Conservation (phyloP, 2,113 vertebrate genomes). For the Rhombomys opimus region DNA sequence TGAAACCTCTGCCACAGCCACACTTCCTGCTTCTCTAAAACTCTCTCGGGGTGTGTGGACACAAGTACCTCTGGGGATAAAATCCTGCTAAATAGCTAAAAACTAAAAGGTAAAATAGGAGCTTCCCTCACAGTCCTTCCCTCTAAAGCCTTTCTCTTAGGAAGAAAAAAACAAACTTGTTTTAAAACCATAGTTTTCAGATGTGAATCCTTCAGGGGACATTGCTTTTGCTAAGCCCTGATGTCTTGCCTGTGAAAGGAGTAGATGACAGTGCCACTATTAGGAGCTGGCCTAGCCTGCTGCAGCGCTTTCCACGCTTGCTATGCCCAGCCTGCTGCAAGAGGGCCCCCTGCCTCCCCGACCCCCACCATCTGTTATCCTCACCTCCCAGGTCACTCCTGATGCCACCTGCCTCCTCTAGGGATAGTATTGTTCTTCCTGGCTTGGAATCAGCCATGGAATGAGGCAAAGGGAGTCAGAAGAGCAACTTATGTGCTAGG, state of each 20-base stretch:
- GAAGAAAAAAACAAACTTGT: not conserved
- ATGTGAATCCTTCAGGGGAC: not conserved
- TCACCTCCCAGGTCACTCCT: not conserved
- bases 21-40: not conserved
- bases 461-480: not conserved
- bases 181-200: no score
- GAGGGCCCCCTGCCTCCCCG: no score
- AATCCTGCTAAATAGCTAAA: not conserved
- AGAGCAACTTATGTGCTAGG: not conserved
- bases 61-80: no score
- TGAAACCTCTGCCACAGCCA: not conserved
- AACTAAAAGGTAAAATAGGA: not conserved
- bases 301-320: accelerated
- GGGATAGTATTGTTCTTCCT: not conserved
- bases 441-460: no score
- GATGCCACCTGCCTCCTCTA: no score
- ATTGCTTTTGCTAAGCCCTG: not conserved
- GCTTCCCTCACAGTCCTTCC: not conserved
- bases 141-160: no score
- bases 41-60: not conserved
- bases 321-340: not conserved
- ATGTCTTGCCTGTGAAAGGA: not conserved
- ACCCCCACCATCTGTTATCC: no score
- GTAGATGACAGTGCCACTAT: no score
- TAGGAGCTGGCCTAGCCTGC: not conserved